These are phyloP conservation scores for Chrysopilus asiliformis DNA, from an alignment of 2,888 invertebrate genomes.

Conservation along the genomic window DNA sequence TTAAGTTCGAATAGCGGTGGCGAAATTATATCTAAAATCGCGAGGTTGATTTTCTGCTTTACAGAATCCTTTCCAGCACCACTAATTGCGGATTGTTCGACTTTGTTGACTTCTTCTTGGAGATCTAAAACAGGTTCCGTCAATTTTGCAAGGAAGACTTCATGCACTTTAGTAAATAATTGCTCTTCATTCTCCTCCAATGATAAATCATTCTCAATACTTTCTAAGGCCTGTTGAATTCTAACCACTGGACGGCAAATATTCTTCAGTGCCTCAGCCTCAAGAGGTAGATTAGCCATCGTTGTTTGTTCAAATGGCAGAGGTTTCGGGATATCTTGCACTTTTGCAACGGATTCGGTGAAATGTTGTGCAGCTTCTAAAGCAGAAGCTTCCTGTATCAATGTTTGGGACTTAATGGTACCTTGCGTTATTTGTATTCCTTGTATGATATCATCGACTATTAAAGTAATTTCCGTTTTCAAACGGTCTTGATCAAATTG, in stretches of 20 bases:
- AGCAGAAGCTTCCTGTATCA: constrained; percentile 40
- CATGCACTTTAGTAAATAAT: constrained; percentile 29
- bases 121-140: constrained; percentile 27
- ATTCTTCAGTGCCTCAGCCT: constrained; percentile 28
- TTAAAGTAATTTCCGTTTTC: constrained; percentile 36
- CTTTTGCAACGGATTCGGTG: constrained; percentile 30
- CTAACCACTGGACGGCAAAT: constrained; percentile 35
- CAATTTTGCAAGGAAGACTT: constrained; percentile 27
- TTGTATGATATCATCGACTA: constrained; percentile 40
- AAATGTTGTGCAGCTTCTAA: constrained; percentile 34
- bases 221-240: constrained; percentile 37
- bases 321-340: constrained; percentile 25
- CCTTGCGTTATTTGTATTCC: constrained; percentile 41
- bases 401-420: constrained; percentile 41
- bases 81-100: constrained; percentile 22
- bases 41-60: constrained; percentile 40
- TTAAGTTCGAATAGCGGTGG: constrained; percentile 49
- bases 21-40: constrained; percentile 49
- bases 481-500: constrained; percentile 37
- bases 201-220: constrained; percentile 30
- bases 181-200: constrained; percentile 30
- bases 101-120: constrained; percentile 23
- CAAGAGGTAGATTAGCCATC: constrained; percentile 27
- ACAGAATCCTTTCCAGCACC: constrained; percentile 21
- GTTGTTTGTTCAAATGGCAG: constrained; percentile 26